phyloP scores from a whole-genome alignment of 2,113 vertebrate genomes.

The Urocitellus parryii region DNA sequence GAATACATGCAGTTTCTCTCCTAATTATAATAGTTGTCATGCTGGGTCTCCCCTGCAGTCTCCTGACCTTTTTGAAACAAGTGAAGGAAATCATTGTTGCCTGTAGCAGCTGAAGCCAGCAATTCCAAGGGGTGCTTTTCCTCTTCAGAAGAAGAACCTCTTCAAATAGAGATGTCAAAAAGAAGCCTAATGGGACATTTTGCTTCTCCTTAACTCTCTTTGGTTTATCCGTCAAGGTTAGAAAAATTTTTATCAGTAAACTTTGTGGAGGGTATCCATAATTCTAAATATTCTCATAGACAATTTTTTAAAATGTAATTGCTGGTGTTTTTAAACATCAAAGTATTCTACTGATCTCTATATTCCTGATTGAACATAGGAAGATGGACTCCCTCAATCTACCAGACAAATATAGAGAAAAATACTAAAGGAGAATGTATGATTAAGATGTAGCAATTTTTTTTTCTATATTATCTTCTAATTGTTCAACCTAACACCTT shows the following conservation, averaged over 20 bases:
- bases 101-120: background rate
- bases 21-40: constrained; percentile 22
- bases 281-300: background rate
- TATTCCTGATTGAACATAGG: background rate
- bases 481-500: background rate
- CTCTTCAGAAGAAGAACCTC: background rate
- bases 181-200: background rate
- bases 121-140: background rate
- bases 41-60: background rate
- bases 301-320: background rate
- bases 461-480: background rate
- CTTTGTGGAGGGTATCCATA: background rate
- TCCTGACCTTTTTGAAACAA: constrained; percentile 46
- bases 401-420: background rate
- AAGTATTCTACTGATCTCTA: background rate
- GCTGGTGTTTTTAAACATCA: background rate
- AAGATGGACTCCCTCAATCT: background rate
- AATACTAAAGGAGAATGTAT: background rate
- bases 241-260: background rate
- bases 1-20: background rate
- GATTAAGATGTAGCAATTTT: background rate
- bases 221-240: background rate
- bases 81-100: constrained; percentile 19
- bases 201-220: background rate
- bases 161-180: constrained; percentile 42